phyloP scores from a whole-genome alignment of 1,140 invertebrate genomes.

The Melitaea cinxia region DNA sequence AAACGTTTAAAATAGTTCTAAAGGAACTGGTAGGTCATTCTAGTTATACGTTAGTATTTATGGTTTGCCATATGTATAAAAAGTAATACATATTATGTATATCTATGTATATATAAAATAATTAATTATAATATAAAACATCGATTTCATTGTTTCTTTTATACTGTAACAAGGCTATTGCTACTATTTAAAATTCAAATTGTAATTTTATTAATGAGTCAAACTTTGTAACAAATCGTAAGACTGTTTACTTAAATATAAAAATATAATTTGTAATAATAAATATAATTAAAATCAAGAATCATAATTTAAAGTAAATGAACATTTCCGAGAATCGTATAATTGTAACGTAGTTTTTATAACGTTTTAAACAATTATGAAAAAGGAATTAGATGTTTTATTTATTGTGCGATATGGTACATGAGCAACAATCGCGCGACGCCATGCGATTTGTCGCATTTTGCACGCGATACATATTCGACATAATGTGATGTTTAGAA shows the following conservation, averaged over 20 bases:
- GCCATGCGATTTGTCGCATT: no score
- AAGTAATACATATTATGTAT: no score
- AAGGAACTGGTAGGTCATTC: no score
- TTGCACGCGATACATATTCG: no score
- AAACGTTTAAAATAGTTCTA: background rate
- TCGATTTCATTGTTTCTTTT: background rate
- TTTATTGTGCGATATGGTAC: no score
- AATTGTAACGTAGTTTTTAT: background rate
- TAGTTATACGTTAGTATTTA: no score
- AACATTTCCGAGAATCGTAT: background rate
- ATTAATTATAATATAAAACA: no score
- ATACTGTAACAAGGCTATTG: background rate
- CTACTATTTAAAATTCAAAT: background rate
- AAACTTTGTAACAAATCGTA: background rate
- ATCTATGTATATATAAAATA: no score
- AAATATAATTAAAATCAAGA: background rate
- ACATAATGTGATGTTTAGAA: no score
- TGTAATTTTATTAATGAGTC: constrained; percentile 1
- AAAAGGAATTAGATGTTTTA: no score
- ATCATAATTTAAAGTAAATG: background rate
- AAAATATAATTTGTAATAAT: background rate
- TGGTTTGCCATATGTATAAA: no score
- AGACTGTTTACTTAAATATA: background rate
- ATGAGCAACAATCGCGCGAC: no score
- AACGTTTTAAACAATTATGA: background rate